Evolutionary conservation across 2,113 vertebrate species (phyloP), one percentile per base, ranked within the genome.

Genomic region (Hassar affinis): DNA sequence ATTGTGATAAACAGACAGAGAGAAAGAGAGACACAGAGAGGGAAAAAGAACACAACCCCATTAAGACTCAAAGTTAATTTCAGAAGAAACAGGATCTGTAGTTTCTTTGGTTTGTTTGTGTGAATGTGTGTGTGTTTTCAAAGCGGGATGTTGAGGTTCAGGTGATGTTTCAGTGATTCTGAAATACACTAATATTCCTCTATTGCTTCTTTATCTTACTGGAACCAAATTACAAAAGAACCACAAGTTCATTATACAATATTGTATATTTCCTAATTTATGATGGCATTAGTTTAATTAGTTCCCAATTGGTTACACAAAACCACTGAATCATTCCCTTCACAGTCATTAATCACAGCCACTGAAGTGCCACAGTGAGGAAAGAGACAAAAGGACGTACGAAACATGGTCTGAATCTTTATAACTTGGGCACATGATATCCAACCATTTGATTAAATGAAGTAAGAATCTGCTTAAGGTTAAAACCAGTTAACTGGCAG

Each of bases 41-140:
- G 85, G 80, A 81, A 83, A 89, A 84, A 89, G 78, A 87, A 90
- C 76, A 90, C 51, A 84, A 88, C 27, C 66, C 84, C 52, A 80
- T 91, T 91, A 91, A 88, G 86, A 71, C 61, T 85, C 30, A 85
- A 79, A 66, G 35, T 38, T 74, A 87, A 61, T 49, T 35, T 45
- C 49, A 25, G 27, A 25, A 71, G 57, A 79, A 72, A 61, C 59
- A 62, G 74, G 61, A 82, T 47, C 6, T 56, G 79, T 49, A 45
- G 64, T 71, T 12, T 12, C 8, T 42, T n/a, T 11, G 17, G 42
- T 51, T 12, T 75, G 72, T 33, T 49, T 33, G 27, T 52, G 49
- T 27, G n/a, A 18, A 15, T 33, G 72, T 49, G 69, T 49, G 42
- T 27, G 42, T n/a, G 33, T 49, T n/a, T 62, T 33, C 61, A 0